Base-by-base conservation (phyloP, 2,888 invertebrate species). In the Cephus sareptanus region DNA sequence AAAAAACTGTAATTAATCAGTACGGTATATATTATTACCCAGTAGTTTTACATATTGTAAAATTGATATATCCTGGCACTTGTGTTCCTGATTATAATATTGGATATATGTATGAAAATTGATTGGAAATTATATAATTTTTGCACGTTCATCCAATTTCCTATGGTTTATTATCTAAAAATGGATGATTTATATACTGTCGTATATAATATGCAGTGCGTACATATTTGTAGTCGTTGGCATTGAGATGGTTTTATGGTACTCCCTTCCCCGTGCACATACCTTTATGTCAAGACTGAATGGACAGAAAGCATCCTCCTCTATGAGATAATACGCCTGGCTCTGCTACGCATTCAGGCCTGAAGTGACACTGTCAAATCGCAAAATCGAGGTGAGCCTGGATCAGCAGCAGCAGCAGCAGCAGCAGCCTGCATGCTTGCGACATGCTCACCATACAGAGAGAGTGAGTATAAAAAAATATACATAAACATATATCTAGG, bases 271-370 rank as follows among this genome's bases (percentile, higher is more conserved):
- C 84, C 85, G 85, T 83, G 81, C 79, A 77, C 80, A 82, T 84
- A 85, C 81, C 86, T 88, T 88, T 87, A 85, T 88, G 83, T 84
- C 84, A 82, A 83, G 85, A 82, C 85, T 88, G 87, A 88, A 88
- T 88, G 88, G 87, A 88, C 83, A 83, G 81, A 82, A 82, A 85
- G 86, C 83, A 84, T 81, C 82, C 84, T 85, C 83, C 84, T 88
- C 85, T 87, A 88, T 87, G 87, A 88, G 87, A 88, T 88, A 88
- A 88, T 88, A 87, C 87, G 88, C 81, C 83, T 85, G 85, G 34
- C 81, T 78, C 81, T 34, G 81, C 80, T 81, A 81, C 82, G 81
- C 83, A 86, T 87, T 87, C 84, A 86, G 84, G 81, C 80, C 80
- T 82, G 81, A 83, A 86, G 78, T 80, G 82, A 76, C 79, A 81